Evolutionary conservation across 37 sponge, comb jelly and placozoan species (phyloP).

Genomic region (Aplysina aerophoba): DNA sequence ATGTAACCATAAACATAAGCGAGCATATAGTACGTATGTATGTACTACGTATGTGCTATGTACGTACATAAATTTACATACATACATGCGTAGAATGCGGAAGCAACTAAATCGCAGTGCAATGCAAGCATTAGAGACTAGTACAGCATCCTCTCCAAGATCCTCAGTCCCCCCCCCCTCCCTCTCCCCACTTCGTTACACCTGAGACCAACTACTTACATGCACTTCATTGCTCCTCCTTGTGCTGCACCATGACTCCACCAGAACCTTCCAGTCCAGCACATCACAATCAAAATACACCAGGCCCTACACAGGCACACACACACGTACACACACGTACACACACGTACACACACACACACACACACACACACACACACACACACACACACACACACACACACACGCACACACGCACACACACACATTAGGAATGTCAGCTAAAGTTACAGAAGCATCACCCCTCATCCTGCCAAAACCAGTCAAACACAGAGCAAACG

Average conservation of each 20-base stretch:
- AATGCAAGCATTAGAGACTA: too few species aligned
- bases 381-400: constrained; percentile 31
- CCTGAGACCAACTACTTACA: constrained; percentile 25
- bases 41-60: too few species aligned
- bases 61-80: too few species aligned
- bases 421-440: too few species aligned
- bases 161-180: too few species aligned
- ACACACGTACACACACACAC: constrained; percentile 26
- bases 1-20: too few species aligned
- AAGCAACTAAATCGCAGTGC: too few species aligned
- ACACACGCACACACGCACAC: constrained; percentile 17
- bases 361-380: background rate
- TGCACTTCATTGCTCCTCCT: constrained; percentile 60
- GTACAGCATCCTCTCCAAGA: too few species aligned
- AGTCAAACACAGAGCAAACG: background rate
- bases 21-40: too few species aligned
- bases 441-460: too few species aligned
- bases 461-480: background rate
- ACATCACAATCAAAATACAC: constrained; percentile 74
- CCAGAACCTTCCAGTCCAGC: constrained; percentile 82
- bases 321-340: constrained; percentile 16
- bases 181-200: too few species aligned
- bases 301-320: constrained; percentile 67
- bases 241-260: constrained; percentile 61
- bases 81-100: too few species aligned